Percentiles rank a stretch among this genome's conserved stretches.
Conservation (phyloP, 2,888 invertebrate genomes). For the Branchellion lobata region DNA sequence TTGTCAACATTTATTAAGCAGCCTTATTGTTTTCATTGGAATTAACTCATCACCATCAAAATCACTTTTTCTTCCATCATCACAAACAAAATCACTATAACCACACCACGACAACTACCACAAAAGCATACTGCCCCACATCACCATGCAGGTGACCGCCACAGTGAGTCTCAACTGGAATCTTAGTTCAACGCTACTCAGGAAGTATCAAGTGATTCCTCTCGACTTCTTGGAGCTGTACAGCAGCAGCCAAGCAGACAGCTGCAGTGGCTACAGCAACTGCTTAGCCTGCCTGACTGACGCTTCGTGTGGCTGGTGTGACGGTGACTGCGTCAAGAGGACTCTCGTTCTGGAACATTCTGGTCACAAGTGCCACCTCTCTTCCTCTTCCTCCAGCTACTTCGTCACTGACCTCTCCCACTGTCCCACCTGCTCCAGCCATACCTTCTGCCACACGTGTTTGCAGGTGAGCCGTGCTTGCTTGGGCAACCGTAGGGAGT, state of each 20-base stretch:
- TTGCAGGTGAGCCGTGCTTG: conserved; percentile 17
- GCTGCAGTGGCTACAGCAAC: conserved; percentile 69
- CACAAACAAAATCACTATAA: too few relatives aligned
- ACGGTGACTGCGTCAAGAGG: conserved; percentile 35
- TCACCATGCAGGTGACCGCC: conserved; percentile 7
- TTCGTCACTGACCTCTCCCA: conserved; percentile 63
- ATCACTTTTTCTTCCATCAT: too few relatives aligned
- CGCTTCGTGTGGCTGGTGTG: conserved; percentile 87
- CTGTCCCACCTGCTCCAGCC: conserved; percentile 84
- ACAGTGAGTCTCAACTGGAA: conserved; percentile 37
- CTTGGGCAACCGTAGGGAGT: too few relatives aligned
- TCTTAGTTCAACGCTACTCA: not conserved
- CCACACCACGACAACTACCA: too few relatives aligned
- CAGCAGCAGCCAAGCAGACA: conserved; percentile 61
- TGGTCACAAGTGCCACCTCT: conserved; percentile 46
- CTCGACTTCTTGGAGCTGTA: conserved; percentile 74
- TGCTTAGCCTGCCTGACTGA: conserved; percentile 85
- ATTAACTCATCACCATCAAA: too few relatives aligned
- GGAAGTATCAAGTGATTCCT: conserved; percentile 50
- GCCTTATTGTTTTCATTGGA: not conserved
- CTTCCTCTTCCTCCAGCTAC: conserved; percentile 19
- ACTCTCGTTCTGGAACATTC: conserved; percentile 1
- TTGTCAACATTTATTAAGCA: too few relatives aligned
- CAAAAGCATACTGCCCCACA: too few relatives aligned
- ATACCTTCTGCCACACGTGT: conserved; percentile 77